Conservation (phyloP, 2,113 vertebrate genomes). For the Panthera leo region DNA sequence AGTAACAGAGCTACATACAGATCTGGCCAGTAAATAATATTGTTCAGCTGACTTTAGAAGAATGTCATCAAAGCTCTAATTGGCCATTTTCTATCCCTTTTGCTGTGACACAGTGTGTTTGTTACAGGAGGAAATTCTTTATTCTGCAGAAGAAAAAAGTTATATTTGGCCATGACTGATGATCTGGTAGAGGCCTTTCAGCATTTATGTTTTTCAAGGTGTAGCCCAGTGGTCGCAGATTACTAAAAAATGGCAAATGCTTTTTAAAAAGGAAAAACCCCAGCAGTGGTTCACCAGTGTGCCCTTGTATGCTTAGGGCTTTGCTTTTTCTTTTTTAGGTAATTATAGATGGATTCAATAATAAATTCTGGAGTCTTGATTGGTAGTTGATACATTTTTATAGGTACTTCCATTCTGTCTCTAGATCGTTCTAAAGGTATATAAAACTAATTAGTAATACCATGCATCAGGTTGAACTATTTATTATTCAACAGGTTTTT, state of each 20-base stretch:
- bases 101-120: neutral
- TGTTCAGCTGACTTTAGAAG: neutral
- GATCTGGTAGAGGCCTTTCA: constrained; percentile 48
- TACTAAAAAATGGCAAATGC: neutral
- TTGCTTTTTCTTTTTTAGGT: constrained; percentile 66
- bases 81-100: neutral
- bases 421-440: constrained; percentile 53
- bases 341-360: constrained; percentile 56
- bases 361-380: constrained; percentile 67
- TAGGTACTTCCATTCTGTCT: constrained; percentile 57
- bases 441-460: constrained; percentile 73
- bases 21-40: neutral
- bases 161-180: neutral
- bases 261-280: neutral
- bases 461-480: constrained; percentile 31
- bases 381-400: constrained; percentile 62
- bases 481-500: neutral
- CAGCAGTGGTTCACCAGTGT: constrained; percentile 21
- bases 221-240: constrained; percentile 51
- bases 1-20: neutral
- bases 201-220: constrained; percentile 32
- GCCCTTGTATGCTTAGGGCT: constrained; percentile 52
- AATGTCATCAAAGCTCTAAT: neutral
- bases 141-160: neutral
- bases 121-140: neutral